Base-by-base conservation (phyloP, 2,113 vertebrate species). In the Cranoglanis bouderius region DNA sequence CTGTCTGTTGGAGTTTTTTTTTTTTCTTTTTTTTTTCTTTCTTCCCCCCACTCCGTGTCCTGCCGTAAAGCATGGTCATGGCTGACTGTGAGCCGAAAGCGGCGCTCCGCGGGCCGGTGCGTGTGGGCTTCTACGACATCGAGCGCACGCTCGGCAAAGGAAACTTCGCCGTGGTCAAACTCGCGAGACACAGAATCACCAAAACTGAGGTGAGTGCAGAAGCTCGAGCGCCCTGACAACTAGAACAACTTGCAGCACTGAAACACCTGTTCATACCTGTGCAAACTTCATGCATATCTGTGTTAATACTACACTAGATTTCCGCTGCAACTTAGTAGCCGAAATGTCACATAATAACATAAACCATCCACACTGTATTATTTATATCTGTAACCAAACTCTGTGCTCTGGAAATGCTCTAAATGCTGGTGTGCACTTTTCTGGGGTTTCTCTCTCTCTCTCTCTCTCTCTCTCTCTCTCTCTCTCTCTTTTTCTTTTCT, bases 51-150 rank as follows among this genome's bases (percentile, higher is more conserved):
- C 82, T 61, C 21, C 6, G 29, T 85, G 84, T 70, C 84, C 67
- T 87, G 88, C 80, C 6, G 89, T 85, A 92, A 96, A 98, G 97
- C 97, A 98, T 97, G 97, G 97, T 99, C 95, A 98, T 99, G 98
- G 98, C 97, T 96, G 96, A 98, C 96, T 96, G 96, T 94, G 96
- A 96, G 94, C 97, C 96, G 91, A 96, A 95, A 94, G 95, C 96
- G 95, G 95, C 94, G 94, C 95, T 96, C 92, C 95, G 96, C 92
- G 96, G 94, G 94, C 97, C 97, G 86, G 98, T 98, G 93, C 97
- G 97, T 92, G 97, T 99, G 94, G 98, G 98, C 92, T 98, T 99
- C 94, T 99, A 98, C 95, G 97, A 98, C 93, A 98, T 99, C 95
- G 98, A 99, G 95, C 97, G 97, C 94, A 99, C 98, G 90, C 95